Evolutionary conservation across 2,888 invertebrate genomes (phyloP).

Genomic region (Ypsolopha sequella): DNA sequence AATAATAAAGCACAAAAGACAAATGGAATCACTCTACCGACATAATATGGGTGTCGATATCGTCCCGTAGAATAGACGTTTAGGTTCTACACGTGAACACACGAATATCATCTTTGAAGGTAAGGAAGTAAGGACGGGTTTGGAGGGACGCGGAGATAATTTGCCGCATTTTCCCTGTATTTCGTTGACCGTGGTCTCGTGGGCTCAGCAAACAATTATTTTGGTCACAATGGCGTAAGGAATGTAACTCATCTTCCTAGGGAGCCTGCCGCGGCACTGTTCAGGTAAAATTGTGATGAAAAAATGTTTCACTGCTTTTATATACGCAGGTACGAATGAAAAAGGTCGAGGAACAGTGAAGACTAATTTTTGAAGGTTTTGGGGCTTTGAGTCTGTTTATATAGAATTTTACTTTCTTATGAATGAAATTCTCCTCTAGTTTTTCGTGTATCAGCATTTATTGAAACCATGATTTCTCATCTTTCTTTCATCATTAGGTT

Average conservation of each 20-base stretch:
- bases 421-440: too few relatives aligned
- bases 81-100: neutral
- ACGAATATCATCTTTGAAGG: neutral
- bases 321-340: too few relatives aligned
- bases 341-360: too few relatives aligned
- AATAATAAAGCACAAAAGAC: constrained; percentile 1
- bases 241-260: neutral
- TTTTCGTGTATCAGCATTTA: too few relatives aligned
- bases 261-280: too few relatives aligned
- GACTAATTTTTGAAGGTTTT: too few relatives aligned
- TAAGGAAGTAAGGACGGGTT: neutral
- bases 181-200: neutral
- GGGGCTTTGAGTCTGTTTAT: too few relatives aligned
- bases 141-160: neutral
- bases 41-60: constrained; percentile 2
- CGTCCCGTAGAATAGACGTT: neutral
- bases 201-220: constrained; percentile 2
- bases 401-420: too few relatives aligned
- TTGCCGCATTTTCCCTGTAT: neutral
- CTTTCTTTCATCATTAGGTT: too few relatives aligned
- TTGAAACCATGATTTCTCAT: too few relatives aligned
- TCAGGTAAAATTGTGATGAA: too few relatives aligned
- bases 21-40: neutral
- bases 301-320: too few relatives aligned
- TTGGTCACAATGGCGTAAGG: neutral